Percentiles rank a stretch among this genome's conserved stretches.
Conservation (phyloP, 2,797 vertebrate species). For the Coregonus ussuriensis region DNA sequence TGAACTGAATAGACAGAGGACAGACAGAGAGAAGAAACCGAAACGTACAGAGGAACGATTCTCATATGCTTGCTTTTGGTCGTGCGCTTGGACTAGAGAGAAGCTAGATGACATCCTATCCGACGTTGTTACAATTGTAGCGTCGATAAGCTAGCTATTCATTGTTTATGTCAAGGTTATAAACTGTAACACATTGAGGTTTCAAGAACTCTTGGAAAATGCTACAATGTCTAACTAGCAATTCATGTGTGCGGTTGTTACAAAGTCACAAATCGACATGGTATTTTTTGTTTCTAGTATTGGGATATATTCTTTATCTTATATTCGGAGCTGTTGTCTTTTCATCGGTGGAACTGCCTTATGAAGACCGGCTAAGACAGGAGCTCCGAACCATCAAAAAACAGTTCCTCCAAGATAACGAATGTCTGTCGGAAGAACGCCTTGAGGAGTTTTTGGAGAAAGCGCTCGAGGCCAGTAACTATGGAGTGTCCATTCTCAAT, state of each 20-base stretch:
- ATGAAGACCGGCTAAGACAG: slow-evolving; percentile 90
- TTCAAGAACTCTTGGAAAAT: slow-evolving; percentile 64
- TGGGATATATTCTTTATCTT: slow-evolving; percentile 90
- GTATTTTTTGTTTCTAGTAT: slow-evolving; percentile 85
- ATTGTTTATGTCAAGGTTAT: background rate
- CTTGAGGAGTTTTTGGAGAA: slow-evolving; percentile 87
- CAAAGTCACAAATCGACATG: slow-evolving; percentile 89
- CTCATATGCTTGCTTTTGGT: background rate
- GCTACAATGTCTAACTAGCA: slow-evolving; percentile 88
- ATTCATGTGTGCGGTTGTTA: slow-evolving; percentile 88
- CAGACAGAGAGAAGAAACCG: background rate
- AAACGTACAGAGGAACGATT: background rate
- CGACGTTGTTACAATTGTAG: background rate
- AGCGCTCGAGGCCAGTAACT: slow-evolving; percentile 92
- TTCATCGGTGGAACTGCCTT: slow-evolving; percentile 92
- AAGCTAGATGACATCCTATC: background rate
- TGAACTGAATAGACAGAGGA: slow-evolving; percentile 13
- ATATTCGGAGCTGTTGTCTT: slow-evolving; percentile 93
- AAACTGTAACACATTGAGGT: background rate
- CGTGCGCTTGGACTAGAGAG: background rate
- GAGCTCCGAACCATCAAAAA: slow-evolving; percentile 84
- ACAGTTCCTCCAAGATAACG: slow-evolving; percentile 87
- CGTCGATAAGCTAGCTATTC: background rate
- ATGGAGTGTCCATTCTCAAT: slow-evolving; percentile 93
- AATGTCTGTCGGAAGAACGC: slow-evolving; percentile 85